phyloP scores from a whole-genome alignment of 2,888 invertebrate species.

The Thera britannica region DNA sequence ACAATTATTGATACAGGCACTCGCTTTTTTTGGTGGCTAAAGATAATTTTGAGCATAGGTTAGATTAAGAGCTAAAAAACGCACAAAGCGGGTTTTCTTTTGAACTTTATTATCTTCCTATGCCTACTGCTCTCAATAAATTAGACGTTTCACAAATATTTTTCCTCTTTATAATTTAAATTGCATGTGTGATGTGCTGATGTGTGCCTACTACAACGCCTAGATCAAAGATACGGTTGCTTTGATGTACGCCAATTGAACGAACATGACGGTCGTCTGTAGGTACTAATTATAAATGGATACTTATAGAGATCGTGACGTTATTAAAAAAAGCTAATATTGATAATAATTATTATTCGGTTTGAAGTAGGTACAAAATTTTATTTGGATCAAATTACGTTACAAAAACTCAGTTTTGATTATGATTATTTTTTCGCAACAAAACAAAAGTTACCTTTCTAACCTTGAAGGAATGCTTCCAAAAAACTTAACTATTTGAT shows the following conservation, averaged over 20 bases:
- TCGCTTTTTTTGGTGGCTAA: neutral
- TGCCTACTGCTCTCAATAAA: slow-evolving; percentile 26
- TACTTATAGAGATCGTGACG: slow-evolving; percentile 32
- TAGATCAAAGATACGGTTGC: slow-evolving; percentile 71
- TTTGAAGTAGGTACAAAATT: too few species aligned
- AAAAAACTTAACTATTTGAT: too few species aligned
- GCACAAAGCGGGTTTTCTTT: neutral
- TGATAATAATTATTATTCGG: too few species aligned
- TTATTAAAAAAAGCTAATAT: too few species aligned
- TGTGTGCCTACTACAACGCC: slow-evolving; percentile 55
- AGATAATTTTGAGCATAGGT: neutral
- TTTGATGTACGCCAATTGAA: slow-evolving; percentile 66
- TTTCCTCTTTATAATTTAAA: slow-evolving; percentile 37
- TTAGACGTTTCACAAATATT: slow-evolving; percentile 42
- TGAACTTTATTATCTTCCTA: slow-evolving; percentile 11
- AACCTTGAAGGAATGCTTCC: too few species aligned
- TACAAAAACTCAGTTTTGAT: too few species aligned
- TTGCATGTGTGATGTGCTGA: slow-evolving; percentile 5
- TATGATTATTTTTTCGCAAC: too few species aligned
- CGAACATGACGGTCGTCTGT: slow-evolving; percentile 64
- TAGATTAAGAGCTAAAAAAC: neutral
- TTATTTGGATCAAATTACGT: too few species aligned
- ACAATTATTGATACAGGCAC: too few species aligned
- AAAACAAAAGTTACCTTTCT: too few species aligned
- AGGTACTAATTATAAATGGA: slow-evolving; percentile 43